Evolutionary conservation across 1,140 invertebrate genomes (phyloP).

Genomic region (Panulirus ornatus): DNA sequence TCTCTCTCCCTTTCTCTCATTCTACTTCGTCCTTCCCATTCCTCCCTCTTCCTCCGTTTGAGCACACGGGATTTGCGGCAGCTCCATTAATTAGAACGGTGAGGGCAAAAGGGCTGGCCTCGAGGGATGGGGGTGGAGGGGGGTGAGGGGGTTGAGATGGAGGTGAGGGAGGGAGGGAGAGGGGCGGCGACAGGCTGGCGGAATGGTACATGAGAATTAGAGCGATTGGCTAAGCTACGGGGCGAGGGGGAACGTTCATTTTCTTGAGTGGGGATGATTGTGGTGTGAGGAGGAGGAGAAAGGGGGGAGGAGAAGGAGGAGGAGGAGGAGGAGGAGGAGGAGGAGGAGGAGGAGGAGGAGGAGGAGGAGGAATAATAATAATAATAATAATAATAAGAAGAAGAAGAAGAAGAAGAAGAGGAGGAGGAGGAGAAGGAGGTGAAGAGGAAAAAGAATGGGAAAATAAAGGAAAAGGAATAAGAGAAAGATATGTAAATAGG

Average conservation of each 20-base stretch:
- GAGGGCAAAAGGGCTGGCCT: not conserved
- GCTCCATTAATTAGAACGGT: not conserved
- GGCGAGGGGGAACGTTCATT: not conserved
- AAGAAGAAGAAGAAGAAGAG: too few species aligned
- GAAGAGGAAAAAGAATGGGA: too few species aligned
- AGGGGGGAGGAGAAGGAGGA: not conserved
- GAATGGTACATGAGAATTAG: not conserved
- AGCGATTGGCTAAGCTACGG: not conserved
- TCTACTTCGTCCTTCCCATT: too few species aligned
- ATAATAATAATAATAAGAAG: too few species aligned
- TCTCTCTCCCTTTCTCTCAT: too few species aligned
- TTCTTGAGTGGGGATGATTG: not conserved
- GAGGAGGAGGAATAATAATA: too few species aligned
- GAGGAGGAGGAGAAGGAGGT: too few species aligned
- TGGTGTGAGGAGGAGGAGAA: not conserved
- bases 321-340: not conserved
- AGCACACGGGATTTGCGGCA: not conserved
- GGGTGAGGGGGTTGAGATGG: too few species aligned
- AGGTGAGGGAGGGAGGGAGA: not conserved
- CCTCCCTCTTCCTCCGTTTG: not conserved
- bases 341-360: not conserved
- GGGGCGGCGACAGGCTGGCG: too few species aligned
- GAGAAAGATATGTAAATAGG: too few species aligned
- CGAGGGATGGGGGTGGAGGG: not conserved
- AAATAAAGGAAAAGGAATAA: too few species aligned